Conservation (phyloP, 2,113 vertebrate genomes). For the Hemibates koningsi region DNA sequence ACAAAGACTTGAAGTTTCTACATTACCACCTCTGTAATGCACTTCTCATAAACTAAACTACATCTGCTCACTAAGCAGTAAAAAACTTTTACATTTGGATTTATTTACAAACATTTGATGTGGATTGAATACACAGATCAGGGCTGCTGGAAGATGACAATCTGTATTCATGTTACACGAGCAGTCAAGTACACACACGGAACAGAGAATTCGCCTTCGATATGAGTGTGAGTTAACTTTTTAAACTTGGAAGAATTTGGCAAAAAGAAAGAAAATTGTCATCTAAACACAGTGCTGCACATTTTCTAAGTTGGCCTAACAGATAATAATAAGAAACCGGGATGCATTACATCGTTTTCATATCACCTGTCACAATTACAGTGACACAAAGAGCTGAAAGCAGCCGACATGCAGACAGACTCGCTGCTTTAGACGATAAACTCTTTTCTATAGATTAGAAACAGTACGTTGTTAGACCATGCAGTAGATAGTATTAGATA, state of each 20-base stretch:
- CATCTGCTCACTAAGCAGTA: constrained; percentile 1
- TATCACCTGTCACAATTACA: neutral
- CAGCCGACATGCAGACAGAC: neutral
- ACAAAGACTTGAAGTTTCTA: constrained; percentile 43
- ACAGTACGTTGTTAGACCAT: constrained; percentile 23
- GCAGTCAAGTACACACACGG: neutral
- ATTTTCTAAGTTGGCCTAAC: neutral
- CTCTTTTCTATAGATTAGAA: constrained; percentile 44
- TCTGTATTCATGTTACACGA: constrained; percentile 42
- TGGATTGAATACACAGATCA: neutral
- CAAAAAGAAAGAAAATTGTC: neutral
- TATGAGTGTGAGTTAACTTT: neutral
- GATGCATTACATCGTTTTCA: neutral
- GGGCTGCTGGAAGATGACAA: constrained; percentile 45
- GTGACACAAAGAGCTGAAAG: neutral
- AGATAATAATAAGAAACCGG: neutral
- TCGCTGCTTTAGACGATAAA: neutral
- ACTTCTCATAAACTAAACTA: constrained; percentile 13
- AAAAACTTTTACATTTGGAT: constrained; percentile 25
- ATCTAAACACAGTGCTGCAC: neutral
- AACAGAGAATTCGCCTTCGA: neutral
- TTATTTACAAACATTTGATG: constrained; percentile 39
- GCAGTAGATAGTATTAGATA: constrained; percentile 32
- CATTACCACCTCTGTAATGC: neutral
- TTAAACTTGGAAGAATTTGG: neutral